Percentiles rank a stretch among this genome's conserved stretches.
phyloP scores from a whole-genome alignment of 2,113 vertebrate genomes.

The Entosphenus tridentatus region DNA sequence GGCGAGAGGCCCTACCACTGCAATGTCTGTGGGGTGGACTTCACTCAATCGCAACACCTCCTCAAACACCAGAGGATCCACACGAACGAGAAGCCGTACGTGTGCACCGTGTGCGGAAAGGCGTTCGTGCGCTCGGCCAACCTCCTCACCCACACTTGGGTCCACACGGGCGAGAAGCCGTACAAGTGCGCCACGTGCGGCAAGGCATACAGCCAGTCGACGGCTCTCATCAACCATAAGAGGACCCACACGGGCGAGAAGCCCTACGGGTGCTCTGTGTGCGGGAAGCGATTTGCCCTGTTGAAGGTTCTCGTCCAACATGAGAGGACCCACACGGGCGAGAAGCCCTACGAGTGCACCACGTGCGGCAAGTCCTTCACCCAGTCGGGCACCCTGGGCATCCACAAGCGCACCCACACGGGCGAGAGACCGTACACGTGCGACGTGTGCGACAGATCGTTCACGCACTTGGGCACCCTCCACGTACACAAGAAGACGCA shows the following conservation, averaged over 20 bases:
- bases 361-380: conserved; percentile 1
- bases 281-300: neutral
- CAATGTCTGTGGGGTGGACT: conserved; percentile 46
- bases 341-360: neutral
- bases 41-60: conserved; percentile 48
- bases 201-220: neutral
- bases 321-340: conserved; percentile 2
- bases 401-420: neutral
- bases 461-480: neutral
- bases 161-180: neutral
- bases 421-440: neutral
- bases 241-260: conserved; percentile 1
- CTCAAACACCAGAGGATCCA: conserved; percentile 57
- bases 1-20: conserved; percentile 19
- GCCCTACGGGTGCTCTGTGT: conserved; percentile 4
- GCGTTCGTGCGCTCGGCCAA: neutral
- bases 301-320: neutral
- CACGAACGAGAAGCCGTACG: conserved; percentile 36
- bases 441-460: neutral
- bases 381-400: neutral
- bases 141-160: neutral
- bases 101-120: conserved; percentile 23
- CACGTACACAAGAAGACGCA: neutral
- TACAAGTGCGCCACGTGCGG: neutral
- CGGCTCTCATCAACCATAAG: neutral